Evolutionary conservation across 1,140 invertebrate genomes (phyloP), one percentile per base, ranked within the genome.

Genomic region (Drosophila obscura): DNA sequence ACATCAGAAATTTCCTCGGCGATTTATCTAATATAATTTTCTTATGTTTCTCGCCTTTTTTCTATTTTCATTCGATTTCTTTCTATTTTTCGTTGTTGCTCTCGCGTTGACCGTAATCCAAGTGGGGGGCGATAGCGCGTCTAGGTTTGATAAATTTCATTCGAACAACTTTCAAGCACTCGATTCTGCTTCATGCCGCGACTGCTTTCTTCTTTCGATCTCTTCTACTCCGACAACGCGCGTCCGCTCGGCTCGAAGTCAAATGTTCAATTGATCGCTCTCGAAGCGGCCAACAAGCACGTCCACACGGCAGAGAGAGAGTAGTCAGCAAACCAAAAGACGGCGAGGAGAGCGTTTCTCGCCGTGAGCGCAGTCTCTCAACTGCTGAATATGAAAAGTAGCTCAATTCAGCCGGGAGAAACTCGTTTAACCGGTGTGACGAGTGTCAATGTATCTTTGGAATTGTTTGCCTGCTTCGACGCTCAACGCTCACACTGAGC

Each of bases 101-200:
- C 80, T 80, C 84, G 82, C 84, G 85, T 73, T 88, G 77, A 89
- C 84, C 84, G 84, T 88, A 88, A 89, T 88, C 83, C 84, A 90
- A 88, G 79, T 83, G 84, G 84, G 81, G 81, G 82, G 82, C 68
- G 66, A 72, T 78, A 65, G 64, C 67, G 73, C 68, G 61, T 35
- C 35, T 75, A 24, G 26, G 16, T 44, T 56, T 75, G 78, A 56
- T 65, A 48, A 51, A 48, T 66, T 61, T 61, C 57, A 62, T 64
- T 85, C 65, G 67, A 57, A 80, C 68, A 76, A 76, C 79, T 77
- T 60, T 88, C n/a, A 60, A 59, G 46, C 63, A 77, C 66, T 77
- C 48, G 41, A 45, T 63, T 58, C 61, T 60, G 43, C 65, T 68
- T 57, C 59, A 71, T 65, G 61, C 46, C 60, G 53, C 57, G 43